Evolutionary conservation across 2,888 invertebrate genomes (phyloP), one percentile per base, ranked within the genome.

Genomic region (Pandemis heparana): DNA sequence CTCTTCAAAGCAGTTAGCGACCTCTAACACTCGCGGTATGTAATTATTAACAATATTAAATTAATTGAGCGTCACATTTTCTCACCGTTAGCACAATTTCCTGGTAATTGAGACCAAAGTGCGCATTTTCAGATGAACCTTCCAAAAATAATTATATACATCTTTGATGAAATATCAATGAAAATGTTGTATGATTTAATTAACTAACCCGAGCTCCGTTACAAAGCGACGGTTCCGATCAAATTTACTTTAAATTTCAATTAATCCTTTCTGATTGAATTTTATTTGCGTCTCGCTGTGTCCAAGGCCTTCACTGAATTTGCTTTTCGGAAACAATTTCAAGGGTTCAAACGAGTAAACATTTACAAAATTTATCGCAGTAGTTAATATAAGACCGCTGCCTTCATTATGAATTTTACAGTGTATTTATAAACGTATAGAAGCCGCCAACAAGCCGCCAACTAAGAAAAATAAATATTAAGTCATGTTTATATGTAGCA

Each of bases 181-280:
- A 56, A 60, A 18, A 60, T 39, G 61, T 5, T 16, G 16, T 14
- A 6, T 41, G 56, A 68, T 53, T 56, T 14, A 68, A 68, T 68
- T 39, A 63, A 63, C 62, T 53, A 32, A 38, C n/a, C 18, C 12
- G 62, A 14, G 72, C 41, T 53, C 62, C 16, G 16, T 53, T 48
- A 51, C 32, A 65, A 65, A 9, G 62, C n/a, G 12, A 53, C 38
- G 39, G 14, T 59, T 65, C 53, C 43, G n/a, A 46, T 67, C 14
- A 68, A 39, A 68, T 53, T 61, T 53, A 38, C 65, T 14, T 43
- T 14, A 3, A 68, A 59, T 72, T 46, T 39, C 46, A 32, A 68
- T 68, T 46, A 72, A 72, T 23, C 53, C 56, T 18, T 18, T 56
- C 18, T 67, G 72, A 67, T 67, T 67, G 53, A 56, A 67, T 72